Percentiles rank a stretch among this genome's conserved stretches.
phyloP scores from a whole-genome alignment of 2,113 vertebrate genomes.

The Nesogale talazaci region DNA sequence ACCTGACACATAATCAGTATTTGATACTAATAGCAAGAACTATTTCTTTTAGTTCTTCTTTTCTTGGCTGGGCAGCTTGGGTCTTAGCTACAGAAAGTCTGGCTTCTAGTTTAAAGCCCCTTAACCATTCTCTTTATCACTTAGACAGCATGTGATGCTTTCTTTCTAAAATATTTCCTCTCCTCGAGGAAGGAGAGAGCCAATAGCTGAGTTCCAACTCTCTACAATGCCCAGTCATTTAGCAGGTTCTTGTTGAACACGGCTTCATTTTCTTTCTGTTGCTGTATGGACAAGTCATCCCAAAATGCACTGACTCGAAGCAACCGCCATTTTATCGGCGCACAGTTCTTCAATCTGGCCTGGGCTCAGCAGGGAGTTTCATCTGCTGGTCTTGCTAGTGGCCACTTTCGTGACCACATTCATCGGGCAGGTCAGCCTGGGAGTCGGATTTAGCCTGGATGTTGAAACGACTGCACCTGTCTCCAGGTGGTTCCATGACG shows the following conservation, averaged over 20 bases:
- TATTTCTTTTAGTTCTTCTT: background rate
- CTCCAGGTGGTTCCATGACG: too few species aligned
- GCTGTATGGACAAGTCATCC: background rate
- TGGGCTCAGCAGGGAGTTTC: background rate
- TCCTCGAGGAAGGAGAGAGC: background rate
- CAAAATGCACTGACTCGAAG: background rate
- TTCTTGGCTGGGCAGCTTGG: background rate
- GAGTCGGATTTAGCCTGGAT: background rate
- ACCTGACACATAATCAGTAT: background rate
- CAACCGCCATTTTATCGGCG: background rate
- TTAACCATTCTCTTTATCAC: background rate
- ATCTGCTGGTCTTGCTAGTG: background rate
- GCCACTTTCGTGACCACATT: background rate
- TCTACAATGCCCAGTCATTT: background rate
- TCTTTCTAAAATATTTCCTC: constrained; percentile 4
- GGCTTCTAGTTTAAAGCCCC: background rate
- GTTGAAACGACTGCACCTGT: background rate
- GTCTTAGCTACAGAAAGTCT: too few species aligned
- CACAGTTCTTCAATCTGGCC: background rate
- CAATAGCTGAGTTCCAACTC: background rate
- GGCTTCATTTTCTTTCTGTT: background rate
- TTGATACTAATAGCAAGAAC: background rate
- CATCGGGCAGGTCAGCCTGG: background rate
- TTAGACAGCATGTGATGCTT: background rate
- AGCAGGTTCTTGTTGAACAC: background rate